Evolutionary conservation across 2,113 vertebrate species (phyloP).

Genomic region (human): GRCh38 chr18:72913001-72913500

Average conservation of each 20-base stretch:
- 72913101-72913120: not conserved
- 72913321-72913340: accelerated
- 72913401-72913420: not conserved
- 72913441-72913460: not conserved
- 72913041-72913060: not conserved
- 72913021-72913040: not conserved
- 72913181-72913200: not conserved
- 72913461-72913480: not conserved
- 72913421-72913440: not conserved
- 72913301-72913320: not conserved
- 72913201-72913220: not conserved
- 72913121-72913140: not conserved
- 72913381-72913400: accelerated
- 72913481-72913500: not conserved
- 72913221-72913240: not conserved
- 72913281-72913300: too few relatives aligned
- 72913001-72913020: not conserved
- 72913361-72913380: too few relatives aligned
- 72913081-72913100: not conserved
- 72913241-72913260: not conserved
- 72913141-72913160: not conserved
- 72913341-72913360: accelerated
- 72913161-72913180: not conserved
- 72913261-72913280: not conserved
- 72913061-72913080: not conserved